Evolutionary conservation across 2,113 vertebrate genomes (phyloP).

Genomic region (Brienomyrus longianalis): DNA sequence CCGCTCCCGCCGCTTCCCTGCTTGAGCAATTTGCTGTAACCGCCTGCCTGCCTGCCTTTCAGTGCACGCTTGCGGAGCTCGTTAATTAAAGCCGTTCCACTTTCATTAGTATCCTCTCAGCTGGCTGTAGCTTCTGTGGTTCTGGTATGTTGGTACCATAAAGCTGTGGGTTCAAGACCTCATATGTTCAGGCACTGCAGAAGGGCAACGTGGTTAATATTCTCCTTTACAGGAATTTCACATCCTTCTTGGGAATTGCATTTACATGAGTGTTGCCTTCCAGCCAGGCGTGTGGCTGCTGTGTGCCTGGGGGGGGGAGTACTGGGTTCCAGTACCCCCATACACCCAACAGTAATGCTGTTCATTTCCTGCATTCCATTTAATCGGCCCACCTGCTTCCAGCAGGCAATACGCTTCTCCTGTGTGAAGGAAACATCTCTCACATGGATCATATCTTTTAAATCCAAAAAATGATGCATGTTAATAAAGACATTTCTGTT

Average conservation of each 20-base stretch:
- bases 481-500: background rate
- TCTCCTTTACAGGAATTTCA: background rate
- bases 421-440: background rate
- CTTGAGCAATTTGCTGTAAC: conserved; percentile 4
- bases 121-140: background rate
- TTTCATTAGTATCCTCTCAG: background rate
- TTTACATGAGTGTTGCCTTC: background rate
- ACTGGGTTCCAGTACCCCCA: background rate
- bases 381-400: background rate
- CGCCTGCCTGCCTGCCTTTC: background rate
- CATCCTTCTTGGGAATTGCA: background rate
- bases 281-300: background rate
- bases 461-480: background rate
- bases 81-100: background rate
- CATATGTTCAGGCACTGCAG: background rate
- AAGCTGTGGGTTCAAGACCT: background rate
- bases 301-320: background rate
- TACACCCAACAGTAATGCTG: background rate
- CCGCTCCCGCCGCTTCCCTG: background rate
- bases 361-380: background rate
- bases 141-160: background rate
- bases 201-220: background rate
- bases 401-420: background rate
- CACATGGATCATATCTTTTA: background rate
- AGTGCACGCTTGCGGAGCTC: background rate